Percentiles rank a stretch among this genome's conserved stretches.
These are phyloP conservation scores for Acrocephalus arundinaceus DNA, from an alignment of 2,113 vertebrate genomes.

Conservation along the genomic window DNA sequence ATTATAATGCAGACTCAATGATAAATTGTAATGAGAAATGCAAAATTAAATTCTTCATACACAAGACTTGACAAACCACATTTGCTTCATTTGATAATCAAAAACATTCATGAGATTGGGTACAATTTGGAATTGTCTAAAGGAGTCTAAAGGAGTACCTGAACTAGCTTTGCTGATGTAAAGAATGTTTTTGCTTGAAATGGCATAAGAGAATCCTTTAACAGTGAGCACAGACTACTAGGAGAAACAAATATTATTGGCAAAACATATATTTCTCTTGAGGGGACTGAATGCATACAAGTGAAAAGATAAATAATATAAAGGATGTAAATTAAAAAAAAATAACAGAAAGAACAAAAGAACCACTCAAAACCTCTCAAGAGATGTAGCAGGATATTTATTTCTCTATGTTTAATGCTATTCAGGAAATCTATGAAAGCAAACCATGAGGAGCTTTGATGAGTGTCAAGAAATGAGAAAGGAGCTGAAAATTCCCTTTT, in stretches of 20 bases:
- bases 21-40: background rate
- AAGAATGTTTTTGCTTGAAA: background rate
- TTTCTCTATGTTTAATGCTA: background rate
- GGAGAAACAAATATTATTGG: background rate
- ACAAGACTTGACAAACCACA: background rate
- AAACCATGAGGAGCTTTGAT: background rate
- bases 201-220: background rate
- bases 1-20: background rate
- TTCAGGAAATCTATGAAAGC: background rate
- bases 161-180: background rate
- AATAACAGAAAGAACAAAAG: background rate
- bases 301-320: background rate
- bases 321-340: background rate
- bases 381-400: background rate
- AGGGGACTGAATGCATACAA: background rate
- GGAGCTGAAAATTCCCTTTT: background rate
- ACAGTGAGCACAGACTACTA: background rate
- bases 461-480: background rate
- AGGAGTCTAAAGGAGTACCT: background rate
- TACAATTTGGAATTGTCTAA: background rate
- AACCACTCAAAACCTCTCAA: rapidly evolving
- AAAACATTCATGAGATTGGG: background rate
- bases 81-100: background rate
- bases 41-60: background rate
- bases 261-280: background rate